Evolutionary conservation across 2,113 vertebrate species (phyloP).

Genomic region (Paramormyrops kingsleyae): DNA sequence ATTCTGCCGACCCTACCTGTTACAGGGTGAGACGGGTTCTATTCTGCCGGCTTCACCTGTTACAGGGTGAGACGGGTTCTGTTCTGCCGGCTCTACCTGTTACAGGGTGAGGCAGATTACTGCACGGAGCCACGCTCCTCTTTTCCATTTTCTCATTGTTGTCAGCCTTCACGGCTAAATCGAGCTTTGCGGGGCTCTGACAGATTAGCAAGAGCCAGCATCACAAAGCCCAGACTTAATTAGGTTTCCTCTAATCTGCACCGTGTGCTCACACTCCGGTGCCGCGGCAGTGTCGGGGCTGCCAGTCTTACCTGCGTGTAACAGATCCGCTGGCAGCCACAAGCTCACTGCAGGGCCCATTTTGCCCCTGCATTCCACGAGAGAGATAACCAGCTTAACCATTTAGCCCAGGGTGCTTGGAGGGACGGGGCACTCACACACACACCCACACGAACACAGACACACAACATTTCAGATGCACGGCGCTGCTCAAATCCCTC

Average conservation of each 20-base stretch:
- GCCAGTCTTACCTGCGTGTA: not conserved
- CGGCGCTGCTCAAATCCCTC: not conserved
- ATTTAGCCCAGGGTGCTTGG: not conserved
- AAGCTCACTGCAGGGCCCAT: too few species aligned
- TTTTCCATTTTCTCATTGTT: not conserved
- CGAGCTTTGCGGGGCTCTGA: constrained; percentile 1
- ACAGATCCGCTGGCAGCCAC: not conserved
- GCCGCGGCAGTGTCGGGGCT: not conserved
- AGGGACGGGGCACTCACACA: not conserved
- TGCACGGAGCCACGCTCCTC: not conserved
- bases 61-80: not conserved
- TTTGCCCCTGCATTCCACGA: not conserved
- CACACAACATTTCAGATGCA: not conserved
- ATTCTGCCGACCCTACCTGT: too few species aligned
- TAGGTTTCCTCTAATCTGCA: constrained; percentile 13
- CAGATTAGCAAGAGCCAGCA: constrained; percentile 5
- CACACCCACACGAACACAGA: not conserved
- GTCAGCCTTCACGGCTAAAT: not conserved
- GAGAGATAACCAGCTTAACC: not conserved
- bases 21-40: not conserved
- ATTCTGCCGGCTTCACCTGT: not conserved
- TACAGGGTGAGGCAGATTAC: not conserved
- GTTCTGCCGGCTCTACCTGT: not conserved
- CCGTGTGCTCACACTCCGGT: not conserved
- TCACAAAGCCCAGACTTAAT: constrained; percentile 10